phyloP scores from a whole-genome alignment of 2,113 vertebrate genomes.

The Thamnaconus septentrionalis region DNA sequence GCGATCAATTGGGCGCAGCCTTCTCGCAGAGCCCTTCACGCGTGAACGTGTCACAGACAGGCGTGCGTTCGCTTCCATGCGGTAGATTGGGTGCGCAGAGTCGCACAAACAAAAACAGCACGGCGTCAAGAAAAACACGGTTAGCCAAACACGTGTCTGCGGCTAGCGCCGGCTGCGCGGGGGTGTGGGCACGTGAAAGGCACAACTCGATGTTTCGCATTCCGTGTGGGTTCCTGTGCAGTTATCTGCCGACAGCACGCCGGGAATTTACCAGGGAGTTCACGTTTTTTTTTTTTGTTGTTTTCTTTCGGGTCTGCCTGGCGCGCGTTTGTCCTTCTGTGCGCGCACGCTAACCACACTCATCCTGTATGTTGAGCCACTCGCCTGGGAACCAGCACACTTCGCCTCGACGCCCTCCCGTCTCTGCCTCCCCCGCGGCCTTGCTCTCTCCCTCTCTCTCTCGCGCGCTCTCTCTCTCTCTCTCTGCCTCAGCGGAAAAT shows the following conservation, averaged over 20 bases:
- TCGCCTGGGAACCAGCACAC: conserved; percentile 67
- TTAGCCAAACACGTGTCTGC: conserved; percentile 6
- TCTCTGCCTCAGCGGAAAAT: conserved; percentile 9
- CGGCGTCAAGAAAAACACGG: conserved; percentile 23
- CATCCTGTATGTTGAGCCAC: conserved; percentile 76
- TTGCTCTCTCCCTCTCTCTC: too few species aligned
- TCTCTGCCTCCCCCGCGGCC: conserved; percentile 17
- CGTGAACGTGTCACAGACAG: too few species aligned
- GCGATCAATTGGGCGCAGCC: not conserved
- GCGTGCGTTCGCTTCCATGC: too few species aligned
- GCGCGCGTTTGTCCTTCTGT: conserved; percentile 32
- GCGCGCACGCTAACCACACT: conserved; percentile 65
- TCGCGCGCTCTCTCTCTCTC: too few species aligned
- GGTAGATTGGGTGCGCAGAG: not conserved
- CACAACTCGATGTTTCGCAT: conserved; percentile 54
- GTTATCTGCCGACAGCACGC: conserved; percentile 48
- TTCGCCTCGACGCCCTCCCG: not conserved
- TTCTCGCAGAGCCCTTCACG: too few species aligned
- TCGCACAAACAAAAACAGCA: not conserved
- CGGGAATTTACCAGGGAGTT: conserved; percentile 41
- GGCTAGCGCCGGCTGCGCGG: conserved; percentile 3
- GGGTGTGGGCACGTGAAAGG: conserved; percentile 55
- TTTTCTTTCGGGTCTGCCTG: conserved; percentile 10
- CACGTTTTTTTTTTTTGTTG: conserved; percentile 27
- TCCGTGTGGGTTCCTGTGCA: conserved; percentile 44